phyloP scores from a whole-genome alignment of 2,888 invertebrate genomes.

The Pachydiplax longipennis region DNA sequence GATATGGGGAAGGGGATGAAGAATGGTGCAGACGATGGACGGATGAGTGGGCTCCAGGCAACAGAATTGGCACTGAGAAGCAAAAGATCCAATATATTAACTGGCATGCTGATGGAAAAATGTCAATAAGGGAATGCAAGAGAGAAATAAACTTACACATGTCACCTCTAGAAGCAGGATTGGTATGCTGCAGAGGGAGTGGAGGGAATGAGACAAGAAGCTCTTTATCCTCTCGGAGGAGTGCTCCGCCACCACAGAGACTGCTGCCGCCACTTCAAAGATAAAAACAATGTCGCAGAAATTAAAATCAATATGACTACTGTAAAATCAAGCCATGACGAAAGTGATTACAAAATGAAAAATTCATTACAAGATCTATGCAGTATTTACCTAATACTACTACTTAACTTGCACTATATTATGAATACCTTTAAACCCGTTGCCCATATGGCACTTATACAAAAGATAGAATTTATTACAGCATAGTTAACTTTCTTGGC shows the following conservation, averaged over 20 bases:
- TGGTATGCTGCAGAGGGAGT: constrained; percentile 49
- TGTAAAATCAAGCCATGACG: too few relatives aligned
- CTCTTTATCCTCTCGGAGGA: constrained; percentile 54
- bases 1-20: constrained; percentile 17
- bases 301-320: background rate
- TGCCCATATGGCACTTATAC: too few relatives aligned
- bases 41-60: constrained; percentile 22
- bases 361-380: too few relatives aligned
- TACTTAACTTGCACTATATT: too few relatives aligned
- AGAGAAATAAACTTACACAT: constrained; percentile 32
- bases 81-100: background rate
- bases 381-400: too few relatives aligned
- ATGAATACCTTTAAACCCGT: too few relatives aligned
- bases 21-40: constrained; percentile 27
- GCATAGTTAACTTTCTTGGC: too few relatives aligned
- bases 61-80: background rate
- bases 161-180: constrained; percentile 48
- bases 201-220: constrained; percentile 50
- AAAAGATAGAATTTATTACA: too few relatives aligned
- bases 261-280: constrained; percentile 49
- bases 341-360: too few relatives aligned
- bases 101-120: background rate
- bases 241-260: constrained; percentile 53
- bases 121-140: background rate
- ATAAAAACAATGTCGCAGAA: background rate